These are phyloP conservation scores for Cepaea hortensis DNA, from an alignment of 2,888 invertebrate genomes.

Conservation along the genomic window DNA sequence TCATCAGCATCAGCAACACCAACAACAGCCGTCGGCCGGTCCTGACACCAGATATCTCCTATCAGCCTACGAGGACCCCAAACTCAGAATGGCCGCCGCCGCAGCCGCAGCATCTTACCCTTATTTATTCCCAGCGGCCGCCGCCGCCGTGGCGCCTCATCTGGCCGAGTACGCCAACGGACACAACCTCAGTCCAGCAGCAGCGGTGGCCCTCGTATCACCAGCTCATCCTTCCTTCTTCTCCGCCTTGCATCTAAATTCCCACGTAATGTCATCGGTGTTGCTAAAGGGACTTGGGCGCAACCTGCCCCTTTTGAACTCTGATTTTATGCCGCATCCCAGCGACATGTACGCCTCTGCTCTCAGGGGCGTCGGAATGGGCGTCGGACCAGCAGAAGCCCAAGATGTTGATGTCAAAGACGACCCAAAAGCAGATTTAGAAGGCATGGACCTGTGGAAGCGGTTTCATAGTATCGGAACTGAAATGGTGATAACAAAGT, in stretches of 20 bases:
- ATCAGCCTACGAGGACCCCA: constrained; percentile 45
- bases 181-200: constrained; percentile 34
- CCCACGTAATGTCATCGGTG: constrained; percentile 44
- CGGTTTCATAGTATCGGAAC: constrained; percentile 52
- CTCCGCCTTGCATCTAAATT: constrained; percentile 42
- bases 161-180: constrained; percentile 41
- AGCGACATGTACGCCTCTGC: constrained; percentile 43
- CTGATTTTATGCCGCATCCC: constrained; percentile 48
- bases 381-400: constrained; percentile 42
- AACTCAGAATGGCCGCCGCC: constrained; percentile 47
- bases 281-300: constrained; percentile 43
- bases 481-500: constrained; percentile 53
- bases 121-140: constrained; percentile 26
- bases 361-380: constrained; percentile 43
- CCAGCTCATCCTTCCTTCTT: constrained; percentile 44
- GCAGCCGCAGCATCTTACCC: constrained; percentile 42
- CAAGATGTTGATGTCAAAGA: constrained; percentile 53
- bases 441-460: constrained; percentile 49
- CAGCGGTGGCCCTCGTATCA: constrained; percentile 39
- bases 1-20: constrained; percentile 43
- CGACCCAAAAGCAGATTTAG: constrained; percentile 51
- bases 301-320: constrained; percentile 29
- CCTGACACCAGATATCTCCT: constrained; percentile 30
- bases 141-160: constrained; percentile 26
- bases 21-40: constrained; percentile 19